Evolutionary conservation across 2,888 invertebrate species (phyloP).

Genomic region (Anodontia alba): DNA sequence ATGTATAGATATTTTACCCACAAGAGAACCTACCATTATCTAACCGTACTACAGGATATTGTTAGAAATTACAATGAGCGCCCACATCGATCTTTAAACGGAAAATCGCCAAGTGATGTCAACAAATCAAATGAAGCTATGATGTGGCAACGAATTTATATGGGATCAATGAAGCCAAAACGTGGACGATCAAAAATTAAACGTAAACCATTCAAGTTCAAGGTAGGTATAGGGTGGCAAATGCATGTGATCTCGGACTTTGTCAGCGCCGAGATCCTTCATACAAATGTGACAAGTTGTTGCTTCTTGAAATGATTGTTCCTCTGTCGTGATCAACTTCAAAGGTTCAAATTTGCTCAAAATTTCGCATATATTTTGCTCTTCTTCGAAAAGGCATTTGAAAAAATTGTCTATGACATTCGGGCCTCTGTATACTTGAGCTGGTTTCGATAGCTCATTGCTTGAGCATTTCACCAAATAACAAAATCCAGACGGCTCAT

Average conservation of each 20-base stretch:
- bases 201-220: constrained; percentile 40
- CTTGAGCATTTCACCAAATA: constrained; percentile 43
- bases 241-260: too few relatives aligned
- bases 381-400: background rate
- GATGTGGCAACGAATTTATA: constrained; percentile 30
- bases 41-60: constrained; percentile 29
- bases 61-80: constrained; percentile 39
- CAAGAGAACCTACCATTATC: constrained; percentile 32
- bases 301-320: constrained; percentile 11
- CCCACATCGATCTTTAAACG: constrained; percentile 24
- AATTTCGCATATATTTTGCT: background rate
- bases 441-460: background rate
- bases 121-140: constrained; percentile 26
- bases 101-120: constrained; percentile 26
- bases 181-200: constrained; percentile 1
- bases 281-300: constrained; percentile 36
- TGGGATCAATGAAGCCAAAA: constrained; percentile 29
- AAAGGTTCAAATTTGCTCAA: background rate
- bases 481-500: constrained; percentile 37
- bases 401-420: background rate
- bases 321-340: background rate
- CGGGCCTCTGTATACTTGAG: background rate
- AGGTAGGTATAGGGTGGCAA: background rate
- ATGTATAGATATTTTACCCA: constrained; percentile 46
- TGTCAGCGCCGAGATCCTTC: constrained; percentile 2